Base-by-base conservation (phyloP, 2,888 invertebrate species). In the Diplolepis rosae region DNA sequence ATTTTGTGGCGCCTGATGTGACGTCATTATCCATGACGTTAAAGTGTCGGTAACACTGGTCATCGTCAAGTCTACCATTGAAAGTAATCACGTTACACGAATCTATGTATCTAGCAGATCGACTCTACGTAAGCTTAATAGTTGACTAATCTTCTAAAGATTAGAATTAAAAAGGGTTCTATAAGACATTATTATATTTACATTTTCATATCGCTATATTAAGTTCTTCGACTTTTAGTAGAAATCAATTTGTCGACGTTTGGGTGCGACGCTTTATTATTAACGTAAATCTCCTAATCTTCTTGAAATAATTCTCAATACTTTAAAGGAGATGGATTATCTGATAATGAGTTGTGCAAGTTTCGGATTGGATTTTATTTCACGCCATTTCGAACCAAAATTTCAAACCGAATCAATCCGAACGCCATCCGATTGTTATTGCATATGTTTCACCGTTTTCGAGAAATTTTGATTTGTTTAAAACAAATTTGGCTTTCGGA, bases 11-110 rank as follows among this genome's bases (percentile, higher is more conserved):
- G 83, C 77, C 77, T 84, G 76, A 73, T 84, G 76, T 76, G 83
- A 83, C 79, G 80, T 82, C 79, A 74, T 77, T 78, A 85, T 85
- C 88, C 87, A 87, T 80, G 88, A 87, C 83, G 88, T 83, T 83
- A 82, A 81, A 87, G 87, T 87, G 84, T 82, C 83, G 83, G 78
- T 83, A 79, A 83, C 72, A 82, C 61, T 24, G 39, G 39, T 22
- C 61, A 61, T 39, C 73, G 68, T 85, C 81, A 78, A 73, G 82
- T 85, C 86, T 80, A 75, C 72, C 66, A 77, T 76, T 70, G 65
- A 61, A 74, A 73, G 71, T 22, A 67, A 73, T 67, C 48, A 61
- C 32, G 72, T 70, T 76, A 74, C n/a, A n/a, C 68, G 61, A 69
- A 56, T 22, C 11, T 56, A 56, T 18, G 32, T 24, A 27, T 61